Base-by-base conservation (phyloP, 2,888 invertebrate species). In the Ichneumoninae sp. region DNA sequence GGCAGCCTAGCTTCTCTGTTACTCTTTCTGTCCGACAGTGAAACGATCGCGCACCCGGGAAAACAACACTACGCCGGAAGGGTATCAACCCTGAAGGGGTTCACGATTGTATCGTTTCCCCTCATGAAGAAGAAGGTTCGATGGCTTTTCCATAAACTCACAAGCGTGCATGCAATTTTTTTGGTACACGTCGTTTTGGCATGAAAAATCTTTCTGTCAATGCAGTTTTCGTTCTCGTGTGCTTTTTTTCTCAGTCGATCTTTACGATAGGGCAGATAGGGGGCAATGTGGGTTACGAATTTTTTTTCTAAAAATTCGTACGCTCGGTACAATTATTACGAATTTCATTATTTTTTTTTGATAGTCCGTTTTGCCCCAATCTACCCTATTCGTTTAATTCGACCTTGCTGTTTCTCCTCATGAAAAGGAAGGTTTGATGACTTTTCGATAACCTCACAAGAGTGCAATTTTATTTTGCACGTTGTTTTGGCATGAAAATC, bases 11-110 rank as follows among this genome's bases (percentile, higher is more conserved):
- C 90, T 90, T 88, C 88, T 90, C 86, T 87, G 86, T 90, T 88
- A 72, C 87, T 83, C 88, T 91, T 91, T 93, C 87, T 93, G 91
- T 91, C 89, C 85, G 83, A 90, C 91, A 96, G 96, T 97, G 94
- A 97, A 97, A 94, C 95, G 96, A 94, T 97, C 97, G 93, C 95
- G 97, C 93, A 97, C 97, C 92, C 95, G 97, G 94, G 97, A 97
- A 91, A 93, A 93, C 93, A 93, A 93, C 91, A 93, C 92, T 82
- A 92, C 93, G 86, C 91, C 93, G 88, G 93, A 93, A 88, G 93
- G 93, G 89, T 93, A 93, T 89, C 92, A 91, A 90, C 93, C 93
- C 90, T 93, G 91, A 93, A 92, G 87, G 90, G 85, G 86, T 88
- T 88, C 89, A 86, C 83, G 87, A 87, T 88, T 89, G 89, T 90